Evolutionary conservation across 53 echinoderm and acorn worm species (phyloP).

Genomic region (Echinarachnius parma): DNA sequence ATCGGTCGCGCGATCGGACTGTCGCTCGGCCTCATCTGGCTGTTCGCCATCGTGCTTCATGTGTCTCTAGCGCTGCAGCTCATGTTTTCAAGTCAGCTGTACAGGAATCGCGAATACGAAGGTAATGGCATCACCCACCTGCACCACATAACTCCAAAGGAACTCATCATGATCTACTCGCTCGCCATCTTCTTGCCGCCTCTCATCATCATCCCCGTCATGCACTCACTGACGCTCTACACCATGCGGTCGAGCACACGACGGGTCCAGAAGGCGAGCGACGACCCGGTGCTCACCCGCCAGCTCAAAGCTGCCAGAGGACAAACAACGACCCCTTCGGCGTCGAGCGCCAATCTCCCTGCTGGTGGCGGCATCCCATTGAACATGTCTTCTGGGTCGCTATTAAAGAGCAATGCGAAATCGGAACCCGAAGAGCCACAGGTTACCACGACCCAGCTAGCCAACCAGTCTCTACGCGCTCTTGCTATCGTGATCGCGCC

Average conservation of each 20-base stretch:
- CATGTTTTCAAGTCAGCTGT: neutral
- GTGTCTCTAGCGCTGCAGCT: conserved; percentile 22
- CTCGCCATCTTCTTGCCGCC: conserved; percentile 32
- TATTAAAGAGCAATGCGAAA: too few species aligned
- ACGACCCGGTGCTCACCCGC: conserved; percentile 1
- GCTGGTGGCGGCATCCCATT: too few species aligned
- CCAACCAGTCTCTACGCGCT: conserved; percentile 28
- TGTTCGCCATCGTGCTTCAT: conserved; percentile 23
- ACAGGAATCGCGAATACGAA: neutral
- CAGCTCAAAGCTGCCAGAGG: neutral
- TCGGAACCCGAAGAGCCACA: neutral
- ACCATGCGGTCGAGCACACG: conserved; percentile 39
- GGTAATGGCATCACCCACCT: conserved; percentile 4
- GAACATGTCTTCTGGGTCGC: conserved; percentile 13
- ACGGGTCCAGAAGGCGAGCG: conserved; percentile 21
- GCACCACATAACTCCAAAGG: conserved; percentile 28
- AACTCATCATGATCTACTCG: conserved; percentile 28
- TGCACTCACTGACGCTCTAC: conserved; percentile 41
- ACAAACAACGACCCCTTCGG: conserved; percentile 27
- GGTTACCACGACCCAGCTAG: conserved; percentile 12
- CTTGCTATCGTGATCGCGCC: conserved; percentile 31
- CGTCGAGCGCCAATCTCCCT: neutral
- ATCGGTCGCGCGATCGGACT: conserved; percentile 12
- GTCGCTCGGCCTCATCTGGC: conserved; percentile 22
- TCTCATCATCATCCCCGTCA: conserved; percentile 15